A percentile compares a stretch with the other conserved stretches of the same genome.
Conservation (phyloP, 2,113 vertebrate genomes). For the Myotis yumanensis region DNA sequence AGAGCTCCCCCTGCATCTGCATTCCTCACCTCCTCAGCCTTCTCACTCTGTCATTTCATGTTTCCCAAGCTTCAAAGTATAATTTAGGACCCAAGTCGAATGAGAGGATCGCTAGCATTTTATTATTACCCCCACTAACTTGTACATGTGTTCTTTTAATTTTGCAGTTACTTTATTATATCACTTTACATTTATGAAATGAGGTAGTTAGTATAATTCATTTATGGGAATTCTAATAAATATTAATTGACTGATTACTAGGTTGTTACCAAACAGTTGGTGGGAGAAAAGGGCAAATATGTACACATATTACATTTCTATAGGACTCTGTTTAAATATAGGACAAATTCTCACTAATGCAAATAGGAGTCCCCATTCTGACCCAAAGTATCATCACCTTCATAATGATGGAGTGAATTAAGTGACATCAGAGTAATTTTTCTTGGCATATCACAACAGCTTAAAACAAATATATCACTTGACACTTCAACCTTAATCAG, state of each 20-base stretch:
- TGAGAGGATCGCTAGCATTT: neutral
- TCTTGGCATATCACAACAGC: neutral
- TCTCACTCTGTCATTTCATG: neutral
- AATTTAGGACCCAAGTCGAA: neutral
- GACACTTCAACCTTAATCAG: neutral
- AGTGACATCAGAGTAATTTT: neutral
- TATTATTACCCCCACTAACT: no score
- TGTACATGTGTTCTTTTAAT: neutral
- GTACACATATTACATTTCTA: neutral
- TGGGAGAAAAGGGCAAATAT: neutral
- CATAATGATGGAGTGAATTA: neutral
- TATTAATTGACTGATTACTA: conserved; percentile 25
- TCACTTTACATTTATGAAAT: conserved; percentile 1
- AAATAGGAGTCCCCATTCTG: neutral
- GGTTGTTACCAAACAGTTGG: neutral
- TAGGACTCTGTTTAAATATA: neutral
- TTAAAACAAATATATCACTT: neutral
- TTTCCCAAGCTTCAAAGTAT: neutral
- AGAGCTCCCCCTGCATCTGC: no score
- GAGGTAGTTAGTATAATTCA: neutral
- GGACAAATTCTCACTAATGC: neutral
- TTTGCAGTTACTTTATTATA: neutral
- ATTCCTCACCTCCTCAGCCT: neutral
- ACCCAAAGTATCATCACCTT: neutral
- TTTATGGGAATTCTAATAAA: neutral